Conservation (phyloP, 2,797 vertebrate genomes). For the Ctenosaura bakeri region DNA sequence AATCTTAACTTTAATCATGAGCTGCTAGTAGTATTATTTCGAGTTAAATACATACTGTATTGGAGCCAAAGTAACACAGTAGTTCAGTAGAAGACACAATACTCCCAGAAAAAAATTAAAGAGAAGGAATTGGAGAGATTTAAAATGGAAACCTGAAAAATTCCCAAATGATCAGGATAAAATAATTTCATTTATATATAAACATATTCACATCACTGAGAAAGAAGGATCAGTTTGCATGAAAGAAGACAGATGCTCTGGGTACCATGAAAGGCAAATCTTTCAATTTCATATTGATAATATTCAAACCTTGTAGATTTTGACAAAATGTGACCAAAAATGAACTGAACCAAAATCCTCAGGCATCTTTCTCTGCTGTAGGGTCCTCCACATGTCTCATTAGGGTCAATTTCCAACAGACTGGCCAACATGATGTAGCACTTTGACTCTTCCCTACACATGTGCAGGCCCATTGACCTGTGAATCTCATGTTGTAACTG, state of each 20-base stretch:
- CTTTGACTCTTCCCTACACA: background rate
- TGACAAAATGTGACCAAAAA: background rate
- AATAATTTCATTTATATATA: background rate
- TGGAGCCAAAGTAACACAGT: background rate
- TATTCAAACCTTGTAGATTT: background rate
- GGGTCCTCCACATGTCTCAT: background rate
- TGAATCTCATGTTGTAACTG: background rate
- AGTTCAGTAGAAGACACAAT: background rate
- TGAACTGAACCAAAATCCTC: background rate
- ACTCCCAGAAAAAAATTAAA: constrained; percentile 29
- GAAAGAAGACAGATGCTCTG: background rate
- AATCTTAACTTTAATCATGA: no score
- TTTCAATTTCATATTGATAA: no score
- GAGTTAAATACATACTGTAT: background rate
- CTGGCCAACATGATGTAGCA: background rate
- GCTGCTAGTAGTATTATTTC: background rate
- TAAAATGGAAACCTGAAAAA: constrained; percentile 18
- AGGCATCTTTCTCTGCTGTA: background rate
- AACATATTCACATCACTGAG: background rate
- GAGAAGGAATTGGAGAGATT: constrained; percentile 33
- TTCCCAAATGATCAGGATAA: background rate
- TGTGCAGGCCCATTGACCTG: background rate
- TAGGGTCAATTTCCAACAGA: background rate
- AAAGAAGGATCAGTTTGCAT: background rate
- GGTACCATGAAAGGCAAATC: no score